Percentiles rank a stretch among this genome's conserved stretches.
Conservation (phyloP, 2,888 invertebrate genomes). For the Phymatocera aterrima region DNA sequence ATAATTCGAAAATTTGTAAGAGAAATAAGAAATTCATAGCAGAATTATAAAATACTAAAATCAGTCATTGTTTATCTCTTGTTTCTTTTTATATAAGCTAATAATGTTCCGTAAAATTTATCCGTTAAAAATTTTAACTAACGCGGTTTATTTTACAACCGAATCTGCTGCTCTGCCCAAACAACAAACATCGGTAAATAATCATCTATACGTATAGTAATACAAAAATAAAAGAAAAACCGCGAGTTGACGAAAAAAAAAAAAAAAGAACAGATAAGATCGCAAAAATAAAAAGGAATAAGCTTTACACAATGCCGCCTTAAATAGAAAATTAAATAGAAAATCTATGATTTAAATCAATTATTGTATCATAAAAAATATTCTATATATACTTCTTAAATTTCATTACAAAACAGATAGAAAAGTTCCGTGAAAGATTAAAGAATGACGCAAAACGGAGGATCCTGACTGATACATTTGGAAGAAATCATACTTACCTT, state of each 20-base stretch:
- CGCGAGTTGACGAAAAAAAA: background rate
- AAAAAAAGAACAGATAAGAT: background rate
- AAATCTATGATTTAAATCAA: no score
- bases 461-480: slow-evolving; percentile 87
- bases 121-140: background rate
- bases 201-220: no score
- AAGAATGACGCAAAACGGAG: slow-evolving; percentile 52
- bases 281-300: no score
- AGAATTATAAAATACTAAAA: background rate
- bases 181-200: background rate
- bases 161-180: slow-evolving; percentile 4
- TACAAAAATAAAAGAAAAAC: no score
- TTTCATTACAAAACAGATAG: slow-evolving; percentile 65
- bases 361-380: no score
- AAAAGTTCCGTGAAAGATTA: slow-evolving; percentile 61
- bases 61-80: no score
- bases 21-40: background rate
- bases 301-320: no score
- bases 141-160: background rate
- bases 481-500: slow-evolving; percentile 93
- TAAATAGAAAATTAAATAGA: no score
- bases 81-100: background rate
- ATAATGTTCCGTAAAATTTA: slow-evolving; percentile 21
- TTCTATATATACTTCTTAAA: background rate
- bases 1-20: no score